Evolutionary conservation across 2,113 vertebrate genomes (phyloP).

Genomic region (Numida meleagris): DNA sequence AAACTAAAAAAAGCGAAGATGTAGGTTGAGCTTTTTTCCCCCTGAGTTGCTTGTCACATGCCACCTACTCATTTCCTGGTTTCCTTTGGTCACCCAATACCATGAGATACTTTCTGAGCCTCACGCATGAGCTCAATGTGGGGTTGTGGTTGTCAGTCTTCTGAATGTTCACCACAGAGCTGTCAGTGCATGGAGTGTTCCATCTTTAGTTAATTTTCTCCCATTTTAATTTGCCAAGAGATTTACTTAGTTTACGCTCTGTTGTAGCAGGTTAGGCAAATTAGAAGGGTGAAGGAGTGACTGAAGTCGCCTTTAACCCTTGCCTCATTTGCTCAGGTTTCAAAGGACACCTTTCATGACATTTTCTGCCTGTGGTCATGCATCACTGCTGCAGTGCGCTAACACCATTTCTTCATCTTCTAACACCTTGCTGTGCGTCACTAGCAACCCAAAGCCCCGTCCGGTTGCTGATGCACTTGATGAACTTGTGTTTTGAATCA

Average conservation of each 20-base stretch:
- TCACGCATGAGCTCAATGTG: neutral
- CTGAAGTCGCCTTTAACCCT: neutral
- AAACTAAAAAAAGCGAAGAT: neutral
- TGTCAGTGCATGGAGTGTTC: neutral
- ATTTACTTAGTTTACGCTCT: neutral
- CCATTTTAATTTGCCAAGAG: neutral
- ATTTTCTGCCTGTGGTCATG: accelerated
- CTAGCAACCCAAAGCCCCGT: neutral
- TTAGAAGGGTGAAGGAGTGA: neutral
- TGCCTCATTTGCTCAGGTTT: neutral
- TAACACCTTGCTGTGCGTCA: neutral
- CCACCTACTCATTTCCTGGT: slow-evolving; percentile 23
- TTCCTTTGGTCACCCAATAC: neutral
- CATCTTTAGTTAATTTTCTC: neutral
- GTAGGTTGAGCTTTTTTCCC: neutral
- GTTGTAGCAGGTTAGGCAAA: neutral
- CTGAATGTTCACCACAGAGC: neutral
- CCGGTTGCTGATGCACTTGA: neutral
- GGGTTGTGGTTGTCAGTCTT: neutral
- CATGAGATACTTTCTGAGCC: neutral
- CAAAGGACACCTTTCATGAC: neutral
- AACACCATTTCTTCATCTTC: neutral
- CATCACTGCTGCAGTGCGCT: neutral
- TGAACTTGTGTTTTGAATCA: neutral
- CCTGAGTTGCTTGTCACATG: neutral